phyloP scores from a whole-genome alignment of 2,888 invertebrate species.

The Acanthosepion lycidas region DNA sequence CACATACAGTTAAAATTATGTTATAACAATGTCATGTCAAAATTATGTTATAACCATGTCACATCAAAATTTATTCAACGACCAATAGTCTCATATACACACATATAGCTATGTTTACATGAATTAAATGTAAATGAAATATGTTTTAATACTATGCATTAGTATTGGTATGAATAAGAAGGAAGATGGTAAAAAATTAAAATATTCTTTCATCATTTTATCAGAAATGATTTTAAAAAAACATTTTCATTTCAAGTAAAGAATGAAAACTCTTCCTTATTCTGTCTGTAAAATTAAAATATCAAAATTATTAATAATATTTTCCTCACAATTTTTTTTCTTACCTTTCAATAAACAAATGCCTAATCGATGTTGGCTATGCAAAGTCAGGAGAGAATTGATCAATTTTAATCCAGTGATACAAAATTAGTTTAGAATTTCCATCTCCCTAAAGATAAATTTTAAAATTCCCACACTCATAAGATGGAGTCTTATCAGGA shows the following conservation, averaged over 20 bases:
- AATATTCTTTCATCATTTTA: too few species aligned
- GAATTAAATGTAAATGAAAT: neutral
- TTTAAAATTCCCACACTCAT: neutral
- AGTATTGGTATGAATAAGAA: too few species aligned
- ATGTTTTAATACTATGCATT: too few species aligned
- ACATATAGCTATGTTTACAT: neutral
- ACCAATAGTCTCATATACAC: neutral
- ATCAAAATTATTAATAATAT: neutral
- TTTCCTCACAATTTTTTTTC: neutral
- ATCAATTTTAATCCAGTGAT: neutral
- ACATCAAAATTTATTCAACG: neutral
- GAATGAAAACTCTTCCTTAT: neutral
- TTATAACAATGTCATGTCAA: too few species aligned
- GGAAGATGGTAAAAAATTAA: too few species aligned
- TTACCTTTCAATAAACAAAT: neutral
- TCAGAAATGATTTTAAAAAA: too few species aligned
- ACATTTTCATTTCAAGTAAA: neutral
- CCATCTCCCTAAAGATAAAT: neutral
- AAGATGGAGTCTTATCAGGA: neutral
- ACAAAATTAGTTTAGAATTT: neutral
- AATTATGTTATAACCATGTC: too few species aligned
- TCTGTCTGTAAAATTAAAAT: neutral
- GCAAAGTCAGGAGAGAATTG: too few species aligned
- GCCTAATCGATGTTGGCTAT: neutral
- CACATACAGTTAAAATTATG: too few species aligned